A percentile compares a stretch with the other conserved stretches of the same genome.
Evolutionary conservation across 2,888 invertebrate species (phyloP).

Genomic region (Margaritifera margaritifera): DNA sequence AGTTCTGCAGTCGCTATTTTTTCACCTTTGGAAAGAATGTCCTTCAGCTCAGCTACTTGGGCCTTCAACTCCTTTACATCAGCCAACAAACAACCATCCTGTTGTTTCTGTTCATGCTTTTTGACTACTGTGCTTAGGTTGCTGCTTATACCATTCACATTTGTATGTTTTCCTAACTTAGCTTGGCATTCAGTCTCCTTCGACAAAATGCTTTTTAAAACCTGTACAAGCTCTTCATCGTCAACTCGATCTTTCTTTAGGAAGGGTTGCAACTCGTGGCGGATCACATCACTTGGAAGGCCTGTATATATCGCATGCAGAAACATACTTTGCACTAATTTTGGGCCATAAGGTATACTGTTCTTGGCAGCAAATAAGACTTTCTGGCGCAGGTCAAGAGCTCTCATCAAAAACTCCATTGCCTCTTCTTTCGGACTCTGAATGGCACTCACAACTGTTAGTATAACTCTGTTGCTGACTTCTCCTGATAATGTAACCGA

Average conservation of each 20-base stretch:
- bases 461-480: conserved; percentile 9
- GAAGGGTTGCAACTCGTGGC: neutral
- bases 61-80: conserved; percentile 3
- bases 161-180: no score
- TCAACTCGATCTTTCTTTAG: neutral
- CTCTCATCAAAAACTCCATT: no score
- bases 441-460: no score
- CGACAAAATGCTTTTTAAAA: neutral
- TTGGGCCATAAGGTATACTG: conserved; percentile 1
- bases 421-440: no score
- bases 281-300: neutral
- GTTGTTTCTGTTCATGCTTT: no score
- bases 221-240: conserved; percentile 4
- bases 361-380: conserved; percentile 1
- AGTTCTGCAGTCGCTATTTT: neutral
- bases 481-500: no score
- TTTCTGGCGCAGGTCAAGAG: conserved; percentile 9
- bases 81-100: neutral
- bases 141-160: no score
- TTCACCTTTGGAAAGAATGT: neutral
- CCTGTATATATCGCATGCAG: conserved; percentile 4
- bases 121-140: no score
- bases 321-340: neutral
- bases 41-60: neutral
- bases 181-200: conserved; percentile 6